These are phyloP conservation scores for Halichoerus grypus DNA, from an alignment of 2,113 vertebrate genomes.

Conservation along the genomic window DNA sequence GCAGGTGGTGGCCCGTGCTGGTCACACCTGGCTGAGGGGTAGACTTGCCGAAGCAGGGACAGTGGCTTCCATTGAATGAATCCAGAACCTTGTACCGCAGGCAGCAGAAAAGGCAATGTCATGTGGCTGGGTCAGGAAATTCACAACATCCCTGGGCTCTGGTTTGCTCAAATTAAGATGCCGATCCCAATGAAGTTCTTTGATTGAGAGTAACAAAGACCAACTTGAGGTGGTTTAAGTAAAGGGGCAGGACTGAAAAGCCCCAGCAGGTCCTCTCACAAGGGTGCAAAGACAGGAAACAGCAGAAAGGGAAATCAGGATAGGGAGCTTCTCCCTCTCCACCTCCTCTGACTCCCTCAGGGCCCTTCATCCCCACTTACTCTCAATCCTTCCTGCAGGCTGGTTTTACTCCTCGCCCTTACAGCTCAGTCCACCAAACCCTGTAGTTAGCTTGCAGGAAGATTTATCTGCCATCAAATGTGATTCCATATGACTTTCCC, in stretches of 20 bases:
- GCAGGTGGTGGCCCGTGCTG: neutral
- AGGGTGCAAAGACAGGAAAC: neutral
- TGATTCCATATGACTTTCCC: neutral
- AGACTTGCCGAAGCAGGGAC: neutral
- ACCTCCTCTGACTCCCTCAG: neutral
- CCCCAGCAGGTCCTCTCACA: neutral
- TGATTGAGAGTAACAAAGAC: neutral
- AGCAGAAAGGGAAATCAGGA: neutral
- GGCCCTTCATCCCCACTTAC: neutral
- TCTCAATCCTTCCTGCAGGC: neutral
- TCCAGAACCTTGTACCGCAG: neutral
- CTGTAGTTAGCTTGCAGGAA: neutral
- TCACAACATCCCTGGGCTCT: neutral
- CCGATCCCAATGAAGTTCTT: neutral
- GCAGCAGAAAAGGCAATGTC: neutral
- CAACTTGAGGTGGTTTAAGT: neutral
- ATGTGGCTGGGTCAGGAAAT: neutral
- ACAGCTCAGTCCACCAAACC: neutral
- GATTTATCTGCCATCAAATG: neutral
- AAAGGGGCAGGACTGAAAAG: neutral
- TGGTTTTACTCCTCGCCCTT: neutral
- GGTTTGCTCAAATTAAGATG: neutral
- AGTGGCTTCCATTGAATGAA: neutral
- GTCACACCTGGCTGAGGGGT: neutral
- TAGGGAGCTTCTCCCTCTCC: neutral